Conservation (phyloP, 2,113 vertebrate genomes). For the Sterrhoptilus dennistouni region DNA sequence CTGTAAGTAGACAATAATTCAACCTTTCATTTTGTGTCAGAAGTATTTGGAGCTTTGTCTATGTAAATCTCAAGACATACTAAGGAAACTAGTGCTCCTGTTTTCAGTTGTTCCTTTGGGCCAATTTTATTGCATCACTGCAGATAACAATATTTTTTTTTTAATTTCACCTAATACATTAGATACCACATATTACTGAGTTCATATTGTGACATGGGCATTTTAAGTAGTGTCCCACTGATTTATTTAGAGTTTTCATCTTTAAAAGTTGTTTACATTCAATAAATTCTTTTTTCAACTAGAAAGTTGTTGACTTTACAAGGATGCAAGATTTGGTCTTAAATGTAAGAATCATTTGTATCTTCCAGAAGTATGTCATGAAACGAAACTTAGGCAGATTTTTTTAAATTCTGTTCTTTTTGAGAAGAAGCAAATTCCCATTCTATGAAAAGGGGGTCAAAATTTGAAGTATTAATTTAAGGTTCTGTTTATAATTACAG, state of each 20-base stretch:
- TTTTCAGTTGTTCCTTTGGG: background rate
- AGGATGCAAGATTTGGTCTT: background rate
- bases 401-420: background rate
- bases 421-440: background rate
- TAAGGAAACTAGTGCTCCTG: background rate
- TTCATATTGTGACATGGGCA: background rate
- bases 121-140: background rate
- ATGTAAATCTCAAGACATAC: background rate
- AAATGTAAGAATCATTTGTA: background rate
- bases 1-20: conserved; percentile 82
- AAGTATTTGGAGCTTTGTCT: background rate
- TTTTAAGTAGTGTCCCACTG: background rate
- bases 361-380: background rate
- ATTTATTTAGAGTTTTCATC: background rate
- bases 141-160: background rate
- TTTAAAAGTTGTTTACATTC: background rate
- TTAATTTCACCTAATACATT: background rate
- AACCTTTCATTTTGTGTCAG: background rate
- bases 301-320: background rate
- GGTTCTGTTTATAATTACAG: background rate
- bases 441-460: background rate
- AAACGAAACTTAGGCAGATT: background rate
- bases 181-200: background rate
- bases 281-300: background rate
- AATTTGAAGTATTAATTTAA: background rate